These are phyloP conservation scores for Phrixothrix hirtus DNA, from an alignment of 2,888 invertebrate genomes.

Conservation along the genomic window DNA sequence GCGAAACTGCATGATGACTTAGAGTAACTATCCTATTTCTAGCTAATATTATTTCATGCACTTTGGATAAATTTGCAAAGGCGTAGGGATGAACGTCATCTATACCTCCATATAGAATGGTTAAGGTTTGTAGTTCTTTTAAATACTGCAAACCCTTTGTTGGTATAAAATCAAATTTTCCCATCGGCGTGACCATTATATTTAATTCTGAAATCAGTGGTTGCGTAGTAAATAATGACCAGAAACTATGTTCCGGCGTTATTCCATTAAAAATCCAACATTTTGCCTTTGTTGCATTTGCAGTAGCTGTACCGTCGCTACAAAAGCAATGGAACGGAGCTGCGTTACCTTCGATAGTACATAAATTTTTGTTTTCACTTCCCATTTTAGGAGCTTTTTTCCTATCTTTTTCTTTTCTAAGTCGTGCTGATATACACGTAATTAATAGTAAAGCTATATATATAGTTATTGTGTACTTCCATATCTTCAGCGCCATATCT, in stretches of 20 bases:
- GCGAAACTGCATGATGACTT: slow-evolving; percentile 71
- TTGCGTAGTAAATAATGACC: slow-evolving; percentile 76
- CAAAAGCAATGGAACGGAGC: slow-evolving; percentile 70
- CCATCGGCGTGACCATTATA: slow-evolving; percentile 72
- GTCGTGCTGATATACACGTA: slow-evolving; percentile 8
- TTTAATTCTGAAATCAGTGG: slow-evolving; percentile 70
- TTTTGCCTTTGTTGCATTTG: slow-evolving; percentile 70
- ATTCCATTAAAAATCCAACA: slow-evolving; percentile 75
- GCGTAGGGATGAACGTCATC: slow-evolving; percentile 70
- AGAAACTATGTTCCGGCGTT: slow-evolving; percentile 68
- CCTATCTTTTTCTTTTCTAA: slow-evolving; percentile 24
- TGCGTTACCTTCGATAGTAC: slow-evolving; percentile 39
- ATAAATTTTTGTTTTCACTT: slow-evolving; percentile 29
- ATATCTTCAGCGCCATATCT: slow-evolving; percentile 21
- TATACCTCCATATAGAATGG: slow-evolving; percentile 74
- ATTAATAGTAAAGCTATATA: slow-evolving; percentile 12
- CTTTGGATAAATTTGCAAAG: slow-evolving; percentile 72
- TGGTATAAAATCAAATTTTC: slow-evolving; percentile 71
- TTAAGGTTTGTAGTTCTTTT: slow-evolving; percentile 67
- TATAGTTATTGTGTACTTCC: slow-evolving; percentile 6
- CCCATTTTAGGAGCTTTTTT: slow-evolving; percentile 21
- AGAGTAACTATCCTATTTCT: slow-evolving; percentile 72
- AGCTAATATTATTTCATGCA: slow-evolving; percentile 69
- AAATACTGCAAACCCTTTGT: slow-evolving; percentile 70
- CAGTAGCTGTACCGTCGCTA: slow-evolving; percentile 59